Base-by-base conservation (phyloP, 2,113 vertebrate genomes). In the Oryzias celebensis region DNA sequence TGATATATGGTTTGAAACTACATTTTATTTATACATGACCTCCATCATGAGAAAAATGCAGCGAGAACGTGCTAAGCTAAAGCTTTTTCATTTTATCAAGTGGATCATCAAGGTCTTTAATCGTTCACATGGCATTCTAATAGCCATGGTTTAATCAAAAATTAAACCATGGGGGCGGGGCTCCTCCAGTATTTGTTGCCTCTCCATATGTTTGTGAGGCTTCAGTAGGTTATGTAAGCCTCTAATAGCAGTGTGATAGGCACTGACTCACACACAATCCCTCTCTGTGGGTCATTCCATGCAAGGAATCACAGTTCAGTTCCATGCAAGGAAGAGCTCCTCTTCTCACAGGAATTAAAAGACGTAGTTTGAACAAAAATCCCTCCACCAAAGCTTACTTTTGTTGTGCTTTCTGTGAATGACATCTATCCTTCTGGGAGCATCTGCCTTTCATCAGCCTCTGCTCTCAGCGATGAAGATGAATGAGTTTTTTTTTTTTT, bases 151-250 rank as follows among this genome's bases (percentile, higher is more conserved):
- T 28, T 28, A 4, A 28, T 5, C 26, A 20, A 28, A 20, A 42
- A 55, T 42, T 15, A 48, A 13, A 42, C 1, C 1, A 24, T 20
- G 16, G 20, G 20, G 20, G 20, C 20, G 68, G 73, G 67, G 65
- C 76, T 78, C 70, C 46, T 60, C 43, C 56, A 63, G 57, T 41
- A 57, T 63, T 74, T 65, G 42, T 60, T 58, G 50, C 57, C 50
- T 58, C 31, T 68, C 50, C 64, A 20, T 65, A 45, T 77, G n/a
- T 66, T 55, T 65, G 60, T 64, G 20, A 53, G 52, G 41, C 48
- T 65, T 45, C 48, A 46, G 49, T 60, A 7, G 2, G 44, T 87
- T 88, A 84, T 66, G 36, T 71, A 86, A 89, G 70, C 55, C 43
- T 47, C 49, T 28, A 71, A 56, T 75, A 77, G 73, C 62, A 64